A percentile compares a stretch with the other conserved stretches of the same genome.
Conservation (phyloP, 2,888 invertebrate species). For the Hipparchia sbordonii region DNA sequence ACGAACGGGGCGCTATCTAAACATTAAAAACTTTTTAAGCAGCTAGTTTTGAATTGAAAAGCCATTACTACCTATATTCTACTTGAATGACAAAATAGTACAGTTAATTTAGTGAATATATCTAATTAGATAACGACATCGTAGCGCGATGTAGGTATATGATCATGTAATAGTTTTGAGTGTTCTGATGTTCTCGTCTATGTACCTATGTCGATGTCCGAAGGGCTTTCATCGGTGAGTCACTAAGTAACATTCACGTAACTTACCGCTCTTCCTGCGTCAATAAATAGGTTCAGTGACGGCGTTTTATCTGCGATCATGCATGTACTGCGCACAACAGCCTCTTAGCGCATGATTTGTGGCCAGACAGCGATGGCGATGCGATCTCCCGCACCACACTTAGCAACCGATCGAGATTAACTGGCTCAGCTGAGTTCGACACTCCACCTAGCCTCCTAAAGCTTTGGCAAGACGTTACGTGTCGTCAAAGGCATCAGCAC, state of each 20-base stretch:
- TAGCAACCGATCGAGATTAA: slow-evolving; percentile 40
- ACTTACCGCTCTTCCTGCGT: slow-evolving; percentile 23
- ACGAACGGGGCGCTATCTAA: too few species aligned
- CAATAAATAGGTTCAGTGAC: slow-evolving; percentile 35
- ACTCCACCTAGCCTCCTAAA: background rate
- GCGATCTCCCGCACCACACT: slow-evolving; percentile 44
- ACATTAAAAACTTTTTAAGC: too few species aligned
- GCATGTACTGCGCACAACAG: slow-evolving; percentile 42
- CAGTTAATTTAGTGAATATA: too few species aligned
- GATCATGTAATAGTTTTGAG: too few species aligned
- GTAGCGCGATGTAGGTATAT: too few species aligned
- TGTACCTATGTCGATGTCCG: too few species aligned
- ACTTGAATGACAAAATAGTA: too few species aligned
- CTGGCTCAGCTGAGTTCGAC: slow-evolving; percentile 22
- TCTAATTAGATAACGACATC: too few species aligned
- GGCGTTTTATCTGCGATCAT: slow-evolving; percentile 41
- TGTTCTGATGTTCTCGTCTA: too few species aligned
- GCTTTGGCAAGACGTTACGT: background rate
- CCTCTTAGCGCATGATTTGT: slow-evolving; percentile 47
- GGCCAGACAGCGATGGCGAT: slow-evolving; percentile 46
- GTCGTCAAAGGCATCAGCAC: too few species aligned
- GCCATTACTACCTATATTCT: too few species aligned
- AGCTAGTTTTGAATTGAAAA: too few species aligned
- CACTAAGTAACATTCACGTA: slow-evolving; percentile 13
- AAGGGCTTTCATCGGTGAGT: background rate